Evolutionary conservation across 2,113 vertebrate species (phyloP).

Genomic region (Morone chrysops): DNA sequence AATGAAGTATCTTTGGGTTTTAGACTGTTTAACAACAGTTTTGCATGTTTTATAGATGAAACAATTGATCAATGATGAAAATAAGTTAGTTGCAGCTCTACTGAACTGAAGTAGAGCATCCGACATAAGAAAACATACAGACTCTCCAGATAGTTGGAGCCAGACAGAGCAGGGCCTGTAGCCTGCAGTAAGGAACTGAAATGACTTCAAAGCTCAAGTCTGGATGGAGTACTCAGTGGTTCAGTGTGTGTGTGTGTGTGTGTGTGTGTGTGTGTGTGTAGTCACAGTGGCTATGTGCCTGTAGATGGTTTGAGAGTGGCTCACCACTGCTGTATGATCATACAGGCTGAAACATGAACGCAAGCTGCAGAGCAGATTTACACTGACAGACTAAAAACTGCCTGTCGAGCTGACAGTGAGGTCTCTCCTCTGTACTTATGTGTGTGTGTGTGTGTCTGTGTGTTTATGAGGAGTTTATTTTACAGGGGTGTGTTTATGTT

Average conservation of each 20-base stretch:
- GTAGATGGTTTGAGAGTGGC: constrained; percentile 52
- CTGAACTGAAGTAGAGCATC: not conserved
- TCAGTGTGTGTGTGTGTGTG: constrained; percentile 5
- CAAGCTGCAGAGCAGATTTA: constrained; percentile 69
- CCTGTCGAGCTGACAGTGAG: constrained; percentile 38
- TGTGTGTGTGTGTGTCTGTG: constrained; percentile 19
- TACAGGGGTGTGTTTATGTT: constrained; percentile 59
- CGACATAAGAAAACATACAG: constrained; percentile 2
- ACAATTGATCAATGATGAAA: not conserved
- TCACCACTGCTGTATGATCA: constrained; percentile 58
- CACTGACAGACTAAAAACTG: constrained; percentile 59
- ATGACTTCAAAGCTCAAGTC: constrained; percentile 51
- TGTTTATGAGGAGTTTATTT: constrained; percentile 68
- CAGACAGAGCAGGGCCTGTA: constrained; percentile 23
- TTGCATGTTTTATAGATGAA: not conserved
- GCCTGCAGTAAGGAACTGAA: constrained; percentile 45
- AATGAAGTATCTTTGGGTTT: not conserved
- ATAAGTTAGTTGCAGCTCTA: not conserved
- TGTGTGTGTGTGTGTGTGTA: constrained; percentile 16
- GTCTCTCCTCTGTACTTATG: constrained; percentile 22
- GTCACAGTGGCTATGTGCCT: constrained; percentile 48
- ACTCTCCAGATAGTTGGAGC: not conserved
- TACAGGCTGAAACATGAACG: constrained; percentile 81
- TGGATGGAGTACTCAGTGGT: constrained; percentile 19
- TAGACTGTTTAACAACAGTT: not conserved